phyloP scores from a whole-genome alignment of 2,888 invertebrate species.

The Agriopis aurantiaria region DNA sequence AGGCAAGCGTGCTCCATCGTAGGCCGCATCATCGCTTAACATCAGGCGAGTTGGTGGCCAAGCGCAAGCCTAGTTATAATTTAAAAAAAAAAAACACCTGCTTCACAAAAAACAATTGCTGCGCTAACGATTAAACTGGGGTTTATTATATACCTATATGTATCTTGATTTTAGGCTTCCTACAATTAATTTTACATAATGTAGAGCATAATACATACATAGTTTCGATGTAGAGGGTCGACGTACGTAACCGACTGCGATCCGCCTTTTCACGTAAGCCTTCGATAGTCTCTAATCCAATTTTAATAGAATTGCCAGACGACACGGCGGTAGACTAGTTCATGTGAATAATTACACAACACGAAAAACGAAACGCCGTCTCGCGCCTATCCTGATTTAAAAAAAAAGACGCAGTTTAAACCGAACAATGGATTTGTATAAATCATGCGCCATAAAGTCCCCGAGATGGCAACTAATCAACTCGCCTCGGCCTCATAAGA shows the following conservation, averaged over 20 bases:
- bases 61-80: too few relatives aligned
- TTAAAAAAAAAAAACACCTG: too few relatives aligned
- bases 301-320: constrained; percentile 31
- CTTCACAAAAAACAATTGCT: too few relatives aligned
- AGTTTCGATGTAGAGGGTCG: neutral
- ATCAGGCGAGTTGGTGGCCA: too few relatives aligned
- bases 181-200: too few relatives aligned
- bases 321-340: constrained; percentile 24
- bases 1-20: too few relatives aligned
- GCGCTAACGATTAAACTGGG: too few relatives aligned
- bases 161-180: too few relatives aligned
- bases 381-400: neutral
- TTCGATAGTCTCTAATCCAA: constrained; percentile 36
- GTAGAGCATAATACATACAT: too few relatives aligned
- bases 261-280: constrained; percentile 32
- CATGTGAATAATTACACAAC: constrained; percentile 22
- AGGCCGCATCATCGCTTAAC: too few relatives aligned
- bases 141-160: too few relatives aligned
- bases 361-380: constrained; percentile 8
- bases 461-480: constrained; percentile 31
- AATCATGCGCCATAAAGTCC: constrained; percentile 36
- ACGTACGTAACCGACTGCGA: constrained; percentile 22
- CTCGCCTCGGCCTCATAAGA: constrained; percentile 43
- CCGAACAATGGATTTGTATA: constrained; percentile 24
- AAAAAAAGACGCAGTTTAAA: constrained; percentile 4